A percentile compares a stretch with the other conserved stretches of the same genome.
Conservation (phyloP, 2,888 invertebrate species). For the Barypeithes pellucidus region DNA sequence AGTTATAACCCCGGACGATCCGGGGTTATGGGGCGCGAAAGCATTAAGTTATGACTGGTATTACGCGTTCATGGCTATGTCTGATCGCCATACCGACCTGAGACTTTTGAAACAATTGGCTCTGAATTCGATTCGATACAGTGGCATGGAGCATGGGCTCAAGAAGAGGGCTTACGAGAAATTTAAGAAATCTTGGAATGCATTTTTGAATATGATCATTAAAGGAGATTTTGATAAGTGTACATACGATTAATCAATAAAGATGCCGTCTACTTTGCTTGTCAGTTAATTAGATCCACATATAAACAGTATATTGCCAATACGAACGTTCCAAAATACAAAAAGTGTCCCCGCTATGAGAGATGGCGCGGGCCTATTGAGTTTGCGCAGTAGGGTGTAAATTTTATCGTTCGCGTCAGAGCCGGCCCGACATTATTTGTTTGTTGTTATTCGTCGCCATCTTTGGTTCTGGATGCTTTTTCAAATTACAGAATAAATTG, state of each 20-base stretch:
- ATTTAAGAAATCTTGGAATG: slow-evolving; percentile 76
- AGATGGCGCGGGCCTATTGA: no score
- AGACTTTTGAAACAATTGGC: slow-evolving; percentile 82
- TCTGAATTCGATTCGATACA: slow-evolving; percentile 82
- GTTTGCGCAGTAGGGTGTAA: no score
- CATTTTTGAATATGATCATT: slow-evolving; percentile 70
- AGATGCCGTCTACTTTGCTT: no score
- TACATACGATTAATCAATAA: neutral
- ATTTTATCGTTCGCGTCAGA: no score
- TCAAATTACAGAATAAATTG: no score
- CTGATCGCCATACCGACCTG: slow-evolving; percentile 79
- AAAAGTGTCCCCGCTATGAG: no score
- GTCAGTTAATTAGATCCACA: no score
- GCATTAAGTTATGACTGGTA: slow-evolving; percentile 86
- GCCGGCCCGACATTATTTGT: no score
- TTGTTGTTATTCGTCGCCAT: no score
- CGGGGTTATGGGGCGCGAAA: slow-evolving; percentile 81
- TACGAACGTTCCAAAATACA: no score
- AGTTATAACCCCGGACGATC: slow-evolving; percentile 85
- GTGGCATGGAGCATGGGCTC: slow-evolving; percentile 72
- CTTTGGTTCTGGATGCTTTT: no score
- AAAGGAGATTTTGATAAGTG: neutral
- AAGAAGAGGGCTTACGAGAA: slow-evolving; percentile 72
- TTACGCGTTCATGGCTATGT: slow-evolving; percentile 83
- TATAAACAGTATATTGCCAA: no score